Percentiles rank a stretch among this genome's conserved stretches.
Conservation (phyloP, 2,888 invertebrate species). For the Stictocephala bisonia region DNA sequence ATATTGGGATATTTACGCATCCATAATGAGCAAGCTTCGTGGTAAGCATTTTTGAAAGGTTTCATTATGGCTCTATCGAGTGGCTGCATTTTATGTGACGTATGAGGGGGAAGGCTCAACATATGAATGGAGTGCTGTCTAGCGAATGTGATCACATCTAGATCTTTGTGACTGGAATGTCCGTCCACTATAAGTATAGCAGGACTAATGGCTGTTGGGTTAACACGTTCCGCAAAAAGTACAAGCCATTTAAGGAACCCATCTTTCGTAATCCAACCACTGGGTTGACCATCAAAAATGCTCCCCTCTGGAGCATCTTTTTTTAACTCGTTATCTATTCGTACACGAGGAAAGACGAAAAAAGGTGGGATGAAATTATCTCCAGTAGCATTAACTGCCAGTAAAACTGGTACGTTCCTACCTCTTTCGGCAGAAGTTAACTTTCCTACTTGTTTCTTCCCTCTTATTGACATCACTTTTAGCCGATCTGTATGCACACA, state of each 20-base stretch:
- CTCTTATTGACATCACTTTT: constrained; percentile 46
- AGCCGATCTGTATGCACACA: constrained; percentile 49
- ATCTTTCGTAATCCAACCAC: not conserved
- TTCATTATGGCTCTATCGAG: too few relatives aligned
- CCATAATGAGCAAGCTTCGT: not conserved
- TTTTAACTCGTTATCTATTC: not conserved
- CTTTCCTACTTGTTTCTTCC: constrained; percentile 48
- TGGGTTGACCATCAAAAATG: not conserved
- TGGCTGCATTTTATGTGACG: too few relatives aligned
- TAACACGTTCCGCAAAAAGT: not conserved
- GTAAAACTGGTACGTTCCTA: not conserved
- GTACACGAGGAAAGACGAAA: not conserved
- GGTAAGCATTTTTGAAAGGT: constrained; percentile 4
- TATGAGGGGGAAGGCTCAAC: constrained; percentile 54
- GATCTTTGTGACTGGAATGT: constrained; percentile 55
- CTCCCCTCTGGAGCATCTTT: not conserved
- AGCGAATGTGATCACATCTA: constrained; percentile 55
- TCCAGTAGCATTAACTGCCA: not conserved
- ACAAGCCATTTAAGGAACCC: too few relatives aligned
- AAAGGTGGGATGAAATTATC: constrained; percentile 8
- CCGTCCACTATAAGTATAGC: constrained; percentile 57
- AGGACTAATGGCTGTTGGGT: constrained; percentile 41
- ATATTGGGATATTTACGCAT: not conserved
- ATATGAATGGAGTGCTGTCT: constrained; percentile 54
- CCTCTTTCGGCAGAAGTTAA: constrained; percentile 45